Base-by-base conservation (phyloP, 1,140 invertebrate species). In the Drosophila auraria region DNA sequence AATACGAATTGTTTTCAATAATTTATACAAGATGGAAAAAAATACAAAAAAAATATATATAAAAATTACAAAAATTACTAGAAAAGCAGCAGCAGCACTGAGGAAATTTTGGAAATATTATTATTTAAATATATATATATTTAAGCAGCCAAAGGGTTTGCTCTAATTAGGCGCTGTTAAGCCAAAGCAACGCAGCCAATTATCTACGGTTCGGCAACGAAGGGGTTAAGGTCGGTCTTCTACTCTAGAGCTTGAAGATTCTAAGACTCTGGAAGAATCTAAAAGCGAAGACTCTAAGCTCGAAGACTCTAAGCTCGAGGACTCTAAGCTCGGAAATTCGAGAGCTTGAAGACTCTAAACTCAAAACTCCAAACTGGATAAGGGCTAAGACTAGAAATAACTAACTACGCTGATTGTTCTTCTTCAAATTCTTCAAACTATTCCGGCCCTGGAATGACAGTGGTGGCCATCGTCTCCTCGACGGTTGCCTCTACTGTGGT, bases 361-460 rank as follows among this genome's bases (percentile, higher is more conserved):
- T 11, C 9, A 33, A 36, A 83, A 73, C 17, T 56, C 27, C 14
- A 15, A 51, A 56, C 20, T 47, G 69, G 65, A 38, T 70, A 72
- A 72, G 68, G 70, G 66, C 69, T 89, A 78, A 90, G 86, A 89
- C 86, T 89, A 89, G 86, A 89, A 90, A 80, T 90, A 90, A 90
- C 86, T 90, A 90, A 84, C 74, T 90, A 84, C 42, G 61, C 59
- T 60, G 51, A 36, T 23, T 65, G 30, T 23, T 17, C 27, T 30
- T 30, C 27, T 30, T 30, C 27, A 27, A 27, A 30, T 33, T 20
- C 59, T 72, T 23, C 15, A 30, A 60, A 27, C 56, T 74, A 74
- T 73, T 74, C 66, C 42, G 58, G 51, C 59, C 70, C 23, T 25
- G 54, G 54, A 8, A 40, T 0, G 2, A 65, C 53, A 60, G 80